Conservation (phyloP, 2,888 invertebrate genomes). For the Odontomyia ornata region DNA sequence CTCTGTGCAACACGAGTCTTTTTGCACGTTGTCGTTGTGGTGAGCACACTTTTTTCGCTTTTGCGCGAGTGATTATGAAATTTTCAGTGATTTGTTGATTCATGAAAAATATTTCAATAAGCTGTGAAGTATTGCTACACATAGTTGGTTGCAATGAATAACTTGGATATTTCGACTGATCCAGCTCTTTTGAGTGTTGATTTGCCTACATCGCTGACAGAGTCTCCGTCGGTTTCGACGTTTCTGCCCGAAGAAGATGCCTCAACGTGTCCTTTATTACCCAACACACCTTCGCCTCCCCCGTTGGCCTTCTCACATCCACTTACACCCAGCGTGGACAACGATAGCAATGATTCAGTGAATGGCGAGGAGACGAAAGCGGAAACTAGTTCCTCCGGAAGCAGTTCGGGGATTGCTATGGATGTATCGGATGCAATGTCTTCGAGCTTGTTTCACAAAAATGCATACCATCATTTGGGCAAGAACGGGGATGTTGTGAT, state of each 20-base stretch:
- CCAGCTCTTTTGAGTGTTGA: conserved; percentile 60
- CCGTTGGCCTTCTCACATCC: conserved; percentile 70
- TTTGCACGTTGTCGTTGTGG: background rate
- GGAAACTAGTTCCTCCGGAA: conserved; percentile 61
- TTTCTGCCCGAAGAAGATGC: conserved; percentile 70
- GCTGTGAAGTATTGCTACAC: background rate
- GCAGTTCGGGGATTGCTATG: conserved; percentile 61
- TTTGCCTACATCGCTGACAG: conserved; percentile 58
- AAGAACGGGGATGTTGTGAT: conserved; percentile 56
- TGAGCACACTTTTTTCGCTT: background rate
- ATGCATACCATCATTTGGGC: conserved; percentile 61
- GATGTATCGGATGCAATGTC: conserved; percentile 58
- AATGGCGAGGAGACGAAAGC: conserved; percentile 58
- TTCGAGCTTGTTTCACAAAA: conserved; percentile 57
- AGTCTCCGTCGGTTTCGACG: conserved; percentile 61
- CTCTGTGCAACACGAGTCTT: background rate
- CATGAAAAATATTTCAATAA: background rate
- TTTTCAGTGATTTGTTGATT: conserved; percentile 10
- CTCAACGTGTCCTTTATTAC: conserved; percentile 72
- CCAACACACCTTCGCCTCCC: conserved; percentile 70
- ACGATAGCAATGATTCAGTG: conserved; percentile 63
- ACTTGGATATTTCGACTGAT: conserved; percentile 61
- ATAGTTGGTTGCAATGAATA: conserved; percentile 52
- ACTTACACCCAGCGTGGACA: conserved; percentile 67
- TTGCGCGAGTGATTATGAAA: conserved; percentile 24